phyloP scores from a whole-genome alignment of 2,888 invertebrate species.

The Nasonia oneida region DNA sequence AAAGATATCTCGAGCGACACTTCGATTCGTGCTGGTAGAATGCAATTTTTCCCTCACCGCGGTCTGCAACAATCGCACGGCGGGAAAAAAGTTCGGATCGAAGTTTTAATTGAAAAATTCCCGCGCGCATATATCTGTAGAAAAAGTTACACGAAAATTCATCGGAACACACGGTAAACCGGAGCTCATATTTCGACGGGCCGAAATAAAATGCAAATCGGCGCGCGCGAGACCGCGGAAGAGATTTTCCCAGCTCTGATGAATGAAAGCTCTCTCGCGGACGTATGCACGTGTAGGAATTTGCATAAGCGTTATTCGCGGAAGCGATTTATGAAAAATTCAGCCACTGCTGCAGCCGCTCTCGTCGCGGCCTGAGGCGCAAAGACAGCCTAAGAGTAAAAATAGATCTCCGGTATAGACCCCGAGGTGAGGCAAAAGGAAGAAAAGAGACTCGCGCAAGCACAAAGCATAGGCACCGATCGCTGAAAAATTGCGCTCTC shows the following conservation, averaged over 20 bases:
- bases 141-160: constrained; percentile 6
- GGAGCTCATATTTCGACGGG: not conserved
- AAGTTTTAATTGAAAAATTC: constrained; percentile 51
- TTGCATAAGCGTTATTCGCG: not conserved
- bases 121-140: not conserved
- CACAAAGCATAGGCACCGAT: constrained; percentile 31
- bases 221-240: not conserved
- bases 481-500: constrained; percentile 47
- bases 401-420: constrained; percentile 3
- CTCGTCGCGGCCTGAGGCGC: not conserved
- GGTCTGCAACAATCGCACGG: not conserved
- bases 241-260: not conserved
- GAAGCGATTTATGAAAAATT: constrained; percentile 39
- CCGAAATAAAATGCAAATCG: constrained; percentile 31
- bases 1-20: not conserved
- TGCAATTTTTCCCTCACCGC: not conserved
- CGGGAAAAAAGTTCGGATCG: not conserved
- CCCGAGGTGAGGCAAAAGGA: not conserved
- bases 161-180: not conserved
- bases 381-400: constrained; percentile 30
- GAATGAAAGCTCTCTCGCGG: constrained; percentile 21
- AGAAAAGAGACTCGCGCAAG: constrained; percentile 7
- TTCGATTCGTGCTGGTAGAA: not conserved
- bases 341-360: not conserved
- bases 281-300: not conserved